Percentiles rank a stretch among this genome's conserved stretches.
phyloP scores from a whole-genome alignment of 2,113 vertebrate genomes.

The Megalops atlanticus region DNA sequence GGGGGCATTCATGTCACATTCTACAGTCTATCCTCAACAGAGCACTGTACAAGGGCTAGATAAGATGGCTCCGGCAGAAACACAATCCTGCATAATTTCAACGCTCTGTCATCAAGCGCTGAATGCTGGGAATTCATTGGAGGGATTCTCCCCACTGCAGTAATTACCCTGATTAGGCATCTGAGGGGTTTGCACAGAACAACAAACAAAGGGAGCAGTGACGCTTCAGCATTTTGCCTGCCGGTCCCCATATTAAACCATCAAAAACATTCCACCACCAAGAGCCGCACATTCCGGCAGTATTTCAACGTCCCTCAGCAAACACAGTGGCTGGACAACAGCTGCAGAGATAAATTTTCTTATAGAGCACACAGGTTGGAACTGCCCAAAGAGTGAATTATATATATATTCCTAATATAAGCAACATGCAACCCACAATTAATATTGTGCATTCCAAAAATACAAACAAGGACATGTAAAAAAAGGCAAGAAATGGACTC shows the following conservation, averaged over 20 bases:
- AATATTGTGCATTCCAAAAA: not conserved
- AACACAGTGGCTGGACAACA: too few species aligned
- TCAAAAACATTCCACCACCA: not conserved
- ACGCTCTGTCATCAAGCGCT: not conserved
- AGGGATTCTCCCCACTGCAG: not conserved
- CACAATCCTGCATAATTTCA: constrained; percentile 2
- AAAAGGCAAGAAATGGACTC: too few species aligned
- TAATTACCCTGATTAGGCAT: not conserved
- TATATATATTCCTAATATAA: not conserved
- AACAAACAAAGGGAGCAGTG: constrained; percentile 14
- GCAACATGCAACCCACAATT: not conserved
- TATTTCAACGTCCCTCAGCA: not conserved
- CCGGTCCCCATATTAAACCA: not conserved
- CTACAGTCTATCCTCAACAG: not conserved
- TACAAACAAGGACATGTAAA: too few species aligned
- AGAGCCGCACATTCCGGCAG: not conserved
- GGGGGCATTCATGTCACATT: not conserved
- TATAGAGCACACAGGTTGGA: not conserved
- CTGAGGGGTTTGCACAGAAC: constrained; percentile 11
- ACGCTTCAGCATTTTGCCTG: not conserved
- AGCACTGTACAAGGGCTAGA: not conserved
- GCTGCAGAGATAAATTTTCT: not conserved
- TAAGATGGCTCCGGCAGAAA: not conserved
- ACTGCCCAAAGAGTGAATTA: not conserved
- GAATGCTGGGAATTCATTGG: not conserved